These are phyloP conservation scores for Streblospio benedicti DNA, from an alignment of 1,140 invertebrate genomes.

Conservation along the genomic window DNA sequence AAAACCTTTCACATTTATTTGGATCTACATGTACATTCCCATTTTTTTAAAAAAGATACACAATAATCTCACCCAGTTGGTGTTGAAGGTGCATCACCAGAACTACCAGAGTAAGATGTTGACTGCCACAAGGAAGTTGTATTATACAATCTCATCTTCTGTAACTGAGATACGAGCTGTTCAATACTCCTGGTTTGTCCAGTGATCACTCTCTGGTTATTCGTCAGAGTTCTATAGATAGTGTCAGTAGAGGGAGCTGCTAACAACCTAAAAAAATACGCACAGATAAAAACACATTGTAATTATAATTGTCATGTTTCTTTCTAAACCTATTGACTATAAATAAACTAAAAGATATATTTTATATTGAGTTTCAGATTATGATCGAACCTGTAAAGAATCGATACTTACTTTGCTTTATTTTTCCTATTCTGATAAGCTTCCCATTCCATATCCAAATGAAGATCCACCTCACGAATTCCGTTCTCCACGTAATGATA, in stretches of 20 bases:
- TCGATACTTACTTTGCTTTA: constrained; percentile 22
- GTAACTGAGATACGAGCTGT: constrained; percentile 29
- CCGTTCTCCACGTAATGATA: constrained; percentile 36
- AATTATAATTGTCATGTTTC: too few relatives aligned
- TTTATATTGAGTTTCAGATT: too few relatives aligned
- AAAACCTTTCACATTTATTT: too few relatives aligned
- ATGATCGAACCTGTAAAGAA: too few relatives aligned
- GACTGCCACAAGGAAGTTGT: too few relatives aligned
- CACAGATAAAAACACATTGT: background rate
- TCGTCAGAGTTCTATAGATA: constrained; percentile 40
- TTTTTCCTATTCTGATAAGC: constrained; percentile 30
- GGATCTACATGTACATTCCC: too few relatives aligned
- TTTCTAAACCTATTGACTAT: too few relatives aligned
- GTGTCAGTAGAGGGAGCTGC: constrained; percentile 34
- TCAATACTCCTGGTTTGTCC: constrained; percentile 26
- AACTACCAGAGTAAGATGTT: too few relatives aligned
- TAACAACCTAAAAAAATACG: constrained; percentile 10
- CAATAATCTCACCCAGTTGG: background rate
- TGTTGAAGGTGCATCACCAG: background rate
- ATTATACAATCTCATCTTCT: constrained; percentile 28
- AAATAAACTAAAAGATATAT: too few relatives aligned
- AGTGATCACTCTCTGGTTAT: constrained; percentile 36
- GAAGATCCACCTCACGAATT: constrained; percentile 37
- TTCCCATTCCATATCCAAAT: constrained; percentile 44
- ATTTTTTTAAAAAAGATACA: background rate